Evolutionary conservation across 2,888 invertebrate genomes (phyloP), one percentile per base, ranked within the genome.

Genomic region (Geotrupes spiniger): DNA sequence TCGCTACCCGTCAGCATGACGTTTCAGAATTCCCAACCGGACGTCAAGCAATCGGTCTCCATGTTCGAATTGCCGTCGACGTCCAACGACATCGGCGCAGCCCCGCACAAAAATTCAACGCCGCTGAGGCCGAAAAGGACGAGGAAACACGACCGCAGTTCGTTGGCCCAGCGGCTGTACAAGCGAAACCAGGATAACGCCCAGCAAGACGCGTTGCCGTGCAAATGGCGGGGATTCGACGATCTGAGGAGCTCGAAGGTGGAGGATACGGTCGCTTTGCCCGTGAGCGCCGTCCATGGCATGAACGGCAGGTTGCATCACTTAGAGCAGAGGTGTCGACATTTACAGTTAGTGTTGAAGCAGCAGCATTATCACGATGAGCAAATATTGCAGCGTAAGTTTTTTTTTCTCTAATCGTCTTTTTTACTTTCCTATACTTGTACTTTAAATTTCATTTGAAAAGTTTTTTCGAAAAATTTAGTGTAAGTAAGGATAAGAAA

Each of bases 351-450:
- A 54, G 78, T 79, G 41, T 73, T 84, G 49, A 79, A 81, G 52
- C 81, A 80, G 61, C 83, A 84, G 60, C 83, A 84, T 61, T 77
- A 78, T 43, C 78, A 81, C 59, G 78, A 80, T n/a, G 82, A 83
- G 63, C 75, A 78, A 54, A 71, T 82, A 44, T 74, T 82, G 65
- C 80, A 81, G 69, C 78, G 82, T 83, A 75, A 77, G 79, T 77
- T 43, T 46, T 40, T 36, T 31, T 43, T n/a, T 38, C 11, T 38
- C n/a, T 9, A n/a, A 8, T 16, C 8, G 10, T 37, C n/a, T 36
- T 12, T 10, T 36, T 12, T 36, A 12, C n/a, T n/a, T n/a, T n/a
- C n/a, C n/a, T n/a, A n/a, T n/a, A n/a, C n/a, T n/a, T n/a, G 10
- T 28, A 10, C 10, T 28, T 28, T 10, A n/a, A 28, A 2, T 28